Evolutionary conservation across 2,797 vertebrate genomes (phyloP), one percentile per base, ranked within the genome.

Genomic region (Xyrichtys novacula): DNA sequence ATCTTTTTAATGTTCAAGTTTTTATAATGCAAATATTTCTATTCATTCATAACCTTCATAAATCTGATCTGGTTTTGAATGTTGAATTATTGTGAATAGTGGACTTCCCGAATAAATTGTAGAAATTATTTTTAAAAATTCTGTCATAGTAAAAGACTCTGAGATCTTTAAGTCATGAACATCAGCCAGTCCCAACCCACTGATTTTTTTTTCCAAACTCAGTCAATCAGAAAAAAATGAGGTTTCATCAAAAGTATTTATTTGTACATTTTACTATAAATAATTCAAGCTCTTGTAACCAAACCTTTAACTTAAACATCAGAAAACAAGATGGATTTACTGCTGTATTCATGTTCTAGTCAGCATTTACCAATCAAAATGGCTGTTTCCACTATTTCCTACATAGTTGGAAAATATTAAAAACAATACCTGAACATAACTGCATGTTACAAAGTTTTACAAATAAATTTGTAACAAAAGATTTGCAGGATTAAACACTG

Each of bases 161-260:
- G n/a, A n/a, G n/a, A n/a, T n/a, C n/a, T n/a, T n/a, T n/a, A n/a
- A n/a, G n/a, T n/a, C n/a, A n/a, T n/a, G n/a, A n/a, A n/a, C n/a
- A n/a, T n/a, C n/a, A n/a, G n/a, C n/a, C n/a, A n/a, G n/a, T n/a
- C n/a, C n/a, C n/a, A n/a, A n/a, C n/a, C n/a, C n/a, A n/a, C n/a
- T n/a, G n/a, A n/a, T n/a, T n/a, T n/a, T n/a, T n/a, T n/a, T n/a
- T n/a, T n/a, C n/a, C n/a, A n/a, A n/a, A n/a, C n/a, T n/a, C n/a
- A n/a, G n/a, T n/a, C n/a, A n/a, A n/a, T n/a, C n/a, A 54, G 17
- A 58, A 3, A 14, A 29, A 56, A 66, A 48, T 59, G 8, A 28
- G n/a, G 9, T 31, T 49, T 62, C 10, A 68, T 74, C 9, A 77
- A 74, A 80, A 78, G 56, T 5, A 69, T 48, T 76, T 73, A 19